phyloP scores from a whole-genome alignment of 2,797 vertebrate species.

The Triplophysa yarkandensis region DNA sequence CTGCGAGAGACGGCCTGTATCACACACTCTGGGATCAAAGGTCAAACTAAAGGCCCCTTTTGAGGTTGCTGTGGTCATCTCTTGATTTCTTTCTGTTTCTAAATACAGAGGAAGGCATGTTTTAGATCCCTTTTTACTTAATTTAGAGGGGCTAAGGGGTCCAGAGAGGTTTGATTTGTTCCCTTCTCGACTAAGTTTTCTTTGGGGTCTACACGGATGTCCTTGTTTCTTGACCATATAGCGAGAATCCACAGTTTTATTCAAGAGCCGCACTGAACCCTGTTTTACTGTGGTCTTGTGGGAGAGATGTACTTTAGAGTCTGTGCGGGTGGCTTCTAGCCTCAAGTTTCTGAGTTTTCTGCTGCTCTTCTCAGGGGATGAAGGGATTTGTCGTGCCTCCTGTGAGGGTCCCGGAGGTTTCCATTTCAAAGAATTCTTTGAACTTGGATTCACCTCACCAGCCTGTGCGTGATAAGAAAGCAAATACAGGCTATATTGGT shows the following conservation, averaged over 20 bases:
- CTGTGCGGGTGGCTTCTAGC: neutral
- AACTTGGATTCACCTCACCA: slow-evolving; percentile 39
- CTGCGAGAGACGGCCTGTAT: slow-evolving; percentile 69
- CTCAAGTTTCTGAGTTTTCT: neutral
- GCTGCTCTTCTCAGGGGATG: slow-evolving; percentile 13
- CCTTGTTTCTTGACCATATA: neutral
- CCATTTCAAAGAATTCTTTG: slow-evolving; percentile 54
- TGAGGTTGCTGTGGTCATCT: neutral
- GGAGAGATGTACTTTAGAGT: neutral
- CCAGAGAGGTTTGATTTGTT: neutral
- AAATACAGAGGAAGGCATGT: neutral
- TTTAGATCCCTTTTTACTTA: slow-evolving; percentile 24
- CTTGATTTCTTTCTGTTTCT: slow-evolving; percentile 24
- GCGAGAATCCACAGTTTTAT: neutral
- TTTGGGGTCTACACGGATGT: neutral
- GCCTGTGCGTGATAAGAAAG: slow-evolving; percentile 1
- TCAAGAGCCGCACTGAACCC: neutral
- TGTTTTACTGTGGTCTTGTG: slow-evolving; percentile 9
- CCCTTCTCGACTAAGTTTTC: slow-evolving; percentile 19
- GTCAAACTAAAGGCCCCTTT: slow-evolving; percentile 54
- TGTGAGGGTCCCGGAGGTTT: slow-evolving; percentile 54
- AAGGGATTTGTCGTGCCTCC: neutral
- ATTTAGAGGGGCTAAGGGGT: slow-evolving; percentile 31
- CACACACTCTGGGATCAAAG: slow-evolving; percentile 71
- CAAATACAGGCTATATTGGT: slow-evolving; percentile 4